These are phyloP conservation scores for Andrena dorsata DNA, from an alignment of 2,888 invertebrate genomes.

Conservation along the genomic window DNA sequence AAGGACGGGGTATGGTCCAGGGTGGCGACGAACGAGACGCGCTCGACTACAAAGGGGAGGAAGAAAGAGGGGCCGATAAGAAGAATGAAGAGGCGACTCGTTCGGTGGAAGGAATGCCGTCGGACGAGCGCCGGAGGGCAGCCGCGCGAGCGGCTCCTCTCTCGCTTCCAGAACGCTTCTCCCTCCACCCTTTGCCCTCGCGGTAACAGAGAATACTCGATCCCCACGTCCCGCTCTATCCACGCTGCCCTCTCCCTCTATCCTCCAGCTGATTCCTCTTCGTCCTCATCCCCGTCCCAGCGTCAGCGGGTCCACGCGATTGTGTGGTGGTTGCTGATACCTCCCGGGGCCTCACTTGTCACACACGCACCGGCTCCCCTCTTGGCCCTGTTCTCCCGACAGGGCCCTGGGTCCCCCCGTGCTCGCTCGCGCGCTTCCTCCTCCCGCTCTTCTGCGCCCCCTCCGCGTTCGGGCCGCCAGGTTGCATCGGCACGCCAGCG, in stretches of 20 bases:
- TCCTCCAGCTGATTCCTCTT: conserved; percentile 43
- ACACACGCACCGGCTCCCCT: conserved; percentile 69
- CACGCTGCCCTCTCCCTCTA: conserved; percentile 14
- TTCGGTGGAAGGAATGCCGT: conserved; percentile 83
- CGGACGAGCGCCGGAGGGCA: conserved; percentile 84
- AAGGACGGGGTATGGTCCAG: conserved; percentile 63
- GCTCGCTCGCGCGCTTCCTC: conserved; percentile 31
- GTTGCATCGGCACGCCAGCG: conserved; percentile 71
- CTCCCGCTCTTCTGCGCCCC: conserved; percentile 31
- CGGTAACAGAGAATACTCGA: conserved; percentile 62
- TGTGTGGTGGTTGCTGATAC: conserved; percentile 68
- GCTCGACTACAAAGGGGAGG: conserved; percentile 55
- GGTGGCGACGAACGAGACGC: conserved; percentile 72
- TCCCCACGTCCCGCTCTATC: conserved; percentile 36
- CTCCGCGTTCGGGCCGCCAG: conserved; percentile 58
- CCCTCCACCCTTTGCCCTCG: conserved; percentile 61
- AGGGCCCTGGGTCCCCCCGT: conserved; percentile 53
- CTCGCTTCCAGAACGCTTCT: conserved; percentile 71
- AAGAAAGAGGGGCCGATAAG: conserved; percentile 76
- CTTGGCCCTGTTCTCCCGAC: conserved; percentile 46
- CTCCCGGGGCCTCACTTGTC: conserved; percentile 79
- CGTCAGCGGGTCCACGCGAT: conserved; percentile 52
- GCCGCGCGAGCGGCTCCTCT: conserved; percentile 74
- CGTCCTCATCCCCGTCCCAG: conserved; percentile 35
- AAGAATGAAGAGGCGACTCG: conserved; percentile 75